Percentiles rank a stretch among this genome's conserved stretches.
Conservation (phyloP, 2,113 vertebrate species). For the Haemorhous mexicanus region DNA sequence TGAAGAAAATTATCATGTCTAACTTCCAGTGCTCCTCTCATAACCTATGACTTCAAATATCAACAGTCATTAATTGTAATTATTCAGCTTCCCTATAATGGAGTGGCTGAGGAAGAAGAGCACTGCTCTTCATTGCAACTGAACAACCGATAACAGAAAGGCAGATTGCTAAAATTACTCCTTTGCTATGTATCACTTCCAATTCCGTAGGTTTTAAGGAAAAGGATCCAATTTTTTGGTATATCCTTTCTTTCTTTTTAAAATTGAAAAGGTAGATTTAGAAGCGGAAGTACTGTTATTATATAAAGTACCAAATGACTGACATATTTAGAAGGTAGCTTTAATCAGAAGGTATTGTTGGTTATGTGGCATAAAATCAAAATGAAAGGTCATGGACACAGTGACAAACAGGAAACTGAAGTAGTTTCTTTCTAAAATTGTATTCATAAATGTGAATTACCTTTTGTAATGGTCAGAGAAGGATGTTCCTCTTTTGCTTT, state of each 20-base stretch:
- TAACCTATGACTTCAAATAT: background rate
- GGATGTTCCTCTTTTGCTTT: background rate
- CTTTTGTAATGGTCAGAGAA: background rate
- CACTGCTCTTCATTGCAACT: background rate
- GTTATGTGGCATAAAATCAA: background rate
- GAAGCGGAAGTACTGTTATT: background rate
- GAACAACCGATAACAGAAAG: background rate
- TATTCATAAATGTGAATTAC: background rate
- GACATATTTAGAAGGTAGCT: background rate
- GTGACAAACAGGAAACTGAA: background rate
- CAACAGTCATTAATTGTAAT: background rate
- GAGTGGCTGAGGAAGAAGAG: background rate
- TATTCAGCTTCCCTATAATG: background rate
- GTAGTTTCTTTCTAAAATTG: background rate
- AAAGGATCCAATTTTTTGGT: background rate
- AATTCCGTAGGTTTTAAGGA: background rate
- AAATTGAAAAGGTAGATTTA: background rate
- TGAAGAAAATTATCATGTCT: background rate
- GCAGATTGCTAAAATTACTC: background rate
- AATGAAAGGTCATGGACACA: background rate
- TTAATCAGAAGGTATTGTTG: constrained; percentile 9
- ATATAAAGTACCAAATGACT: background rate
- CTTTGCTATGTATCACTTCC: background rate
- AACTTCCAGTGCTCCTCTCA: background rate
- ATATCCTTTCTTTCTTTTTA: background rate